phyloP scores from a whole-genome alignment of 2,888 invertebrate genomes.

The Xylota segnis region DNA sequence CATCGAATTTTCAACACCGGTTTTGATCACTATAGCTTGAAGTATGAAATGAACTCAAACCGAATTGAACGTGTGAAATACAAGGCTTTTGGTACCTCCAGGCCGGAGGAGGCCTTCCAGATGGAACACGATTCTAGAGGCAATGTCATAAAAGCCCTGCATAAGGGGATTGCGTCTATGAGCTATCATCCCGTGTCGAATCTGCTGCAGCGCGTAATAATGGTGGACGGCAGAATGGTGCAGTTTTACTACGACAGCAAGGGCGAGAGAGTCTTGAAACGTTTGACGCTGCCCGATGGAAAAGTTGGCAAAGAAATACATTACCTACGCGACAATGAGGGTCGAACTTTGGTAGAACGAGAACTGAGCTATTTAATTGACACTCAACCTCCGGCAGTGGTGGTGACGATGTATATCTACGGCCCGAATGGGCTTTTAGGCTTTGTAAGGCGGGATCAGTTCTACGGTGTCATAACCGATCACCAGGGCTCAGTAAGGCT shows the following conservation, averaged over 20 bases:
- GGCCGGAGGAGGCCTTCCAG: constrained; percentile 1
- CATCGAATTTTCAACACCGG: constrained; percentile 65
- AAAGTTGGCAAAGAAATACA: constrained; percentile 35
- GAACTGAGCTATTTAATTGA: constrained; percentile 17
- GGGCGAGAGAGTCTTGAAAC: constrained; percentile 45
- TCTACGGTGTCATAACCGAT: constrained; percentile 73
- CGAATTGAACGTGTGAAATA: constrained; percentile 20
- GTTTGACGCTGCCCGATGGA: not conserved
- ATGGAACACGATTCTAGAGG: constrained; percentile 72
- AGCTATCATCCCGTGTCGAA: constrained; percentile 72
- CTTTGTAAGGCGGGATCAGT: constrained; percentile 55
- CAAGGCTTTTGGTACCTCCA: constrained; percentile 2
- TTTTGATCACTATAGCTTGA: constrained; percentile 36
- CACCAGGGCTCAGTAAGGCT: constrained; percentile 77
- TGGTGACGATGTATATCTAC: constrained; percentile 52
- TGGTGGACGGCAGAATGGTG: constrained; percentile 26
- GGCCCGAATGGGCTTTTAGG: constrained; percentile 44
- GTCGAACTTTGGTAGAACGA: constrained; percentile 43
- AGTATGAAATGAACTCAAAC: constrained; percentile 50
- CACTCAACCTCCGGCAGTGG: constrained; percentile 30
- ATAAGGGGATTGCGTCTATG: constrained; percentile 71
- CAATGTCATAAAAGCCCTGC: constrained; percentile 73
- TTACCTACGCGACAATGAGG: constrained; percentile 49
- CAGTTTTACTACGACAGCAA: constrained; percentile 48
- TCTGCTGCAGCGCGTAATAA: constrained; percentile 13